phyloP scores from a whole-genome alignment of 2,888 invertebrate genomes.

The Choreutis nemorana region DNA sequence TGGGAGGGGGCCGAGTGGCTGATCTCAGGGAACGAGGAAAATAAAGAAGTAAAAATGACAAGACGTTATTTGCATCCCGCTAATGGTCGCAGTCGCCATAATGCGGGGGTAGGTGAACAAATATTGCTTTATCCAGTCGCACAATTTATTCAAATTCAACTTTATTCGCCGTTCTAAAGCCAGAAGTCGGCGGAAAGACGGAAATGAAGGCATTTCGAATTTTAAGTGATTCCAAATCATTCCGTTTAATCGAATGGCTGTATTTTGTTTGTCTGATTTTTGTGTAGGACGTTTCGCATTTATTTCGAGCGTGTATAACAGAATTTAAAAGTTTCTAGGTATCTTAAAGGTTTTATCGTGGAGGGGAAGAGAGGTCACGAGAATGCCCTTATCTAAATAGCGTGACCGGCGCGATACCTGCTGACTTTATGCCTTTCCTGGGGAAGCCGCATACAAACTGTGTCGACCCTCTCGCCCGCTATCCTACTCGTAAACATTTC shows the following conservation, averaged over 20 bases:
- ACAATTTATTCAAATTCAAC: constrained; percentile 62
- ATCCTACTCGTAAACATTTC: constrained; percentile 39
- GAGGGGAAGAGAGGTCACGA: constrained; percentile 39
- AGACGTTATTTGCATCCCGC: constrained; percentile 65
- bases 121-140: constrained; percentile 64
- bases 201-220: constrained; percentile 54
- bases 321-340: constrained; percentile 1
- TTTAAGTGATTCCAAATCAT: constrained; percentile 59
- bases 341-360: constrained; percentile 26
- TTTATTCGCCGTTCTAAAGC: constrained; percentile 53
- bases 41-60: constrained; percentile 65
- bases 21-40: constrained; percentile 38
- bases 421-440: constrained; percentile 54
- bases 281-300: no score
- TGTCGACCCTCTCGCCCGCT: constrained; percentile 24
- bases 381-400: constrained; percentile 58
- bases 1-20: constrained; percentile 32
- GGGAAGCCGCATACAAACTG: constrained; percentile 53
- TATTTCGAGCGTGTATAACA: constrained; percentile 6
- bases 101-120: constrained; percentile 65
- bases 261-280: constrained; percentile 31
- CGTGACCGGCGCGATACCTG: constrained; percentile 57
- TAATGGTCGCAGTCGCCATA: constrained; percentile 58
- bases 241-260: constrained; percentile 57
- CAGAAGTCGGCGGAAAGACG: constrained; percentile 46